phyloP scores from a whole-genome alignment of 2,797 vertebrate genomes.

The Ctenosaura bakeri region DNA sequence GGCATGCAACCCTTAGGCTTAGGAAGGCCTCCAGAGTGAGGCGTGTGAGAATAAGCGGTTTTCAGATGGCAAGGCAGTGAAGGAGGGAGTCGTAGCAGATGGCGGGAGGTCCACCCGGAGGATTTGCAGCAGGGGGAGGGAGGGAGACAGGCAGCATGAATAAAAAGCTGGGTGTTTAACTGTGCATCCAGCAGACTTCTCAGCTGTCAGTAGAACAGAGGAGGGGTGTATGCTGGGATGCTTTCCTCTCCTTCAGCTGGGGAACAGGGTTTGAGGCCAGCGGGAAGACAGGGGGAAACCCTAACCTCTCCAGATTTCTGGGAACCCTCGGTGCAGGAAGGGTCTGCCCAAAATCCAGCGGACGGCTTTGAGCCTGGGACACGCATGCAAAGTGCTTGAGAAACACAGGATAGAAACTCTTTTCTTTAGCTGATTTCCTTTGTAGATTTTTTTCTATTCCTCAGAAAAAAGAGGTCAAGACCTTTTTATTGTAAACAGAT shows the following conservation, averaged over 20 bases:
- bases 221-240: not conserved
- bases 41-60: not conserved
- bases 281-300: no score
- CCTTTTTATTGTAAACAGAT: no score
- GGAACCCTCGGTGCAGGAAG: not conserved
- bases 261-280: not conserved
- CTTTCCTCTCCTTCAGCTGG: not conserved
- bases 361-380: no score
- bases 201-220: not conserved
- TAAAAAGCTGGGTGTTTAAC: not conserved
- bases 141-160: not conserved
- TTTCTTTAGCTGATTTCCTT: no score
- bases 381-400: no score
- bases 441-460: no score
- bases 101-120: not conserved
- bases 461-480: no score
- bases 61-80: not conserved
- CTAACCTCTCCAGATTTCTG: not conserved
- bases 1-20: no score
- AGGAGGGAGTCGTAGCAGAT: slow-evolving; percentile 7
- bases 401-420: no score
- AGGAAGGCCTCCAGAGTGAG: not conserved
- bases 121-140: not conserved
- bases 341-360: no score
- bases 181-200: no score